These are phyloP conservation scores for Parthenolecanium corni DNA, from an alignment of 2,888 invertebrate species.

Conservation along the genomic window DNA sequence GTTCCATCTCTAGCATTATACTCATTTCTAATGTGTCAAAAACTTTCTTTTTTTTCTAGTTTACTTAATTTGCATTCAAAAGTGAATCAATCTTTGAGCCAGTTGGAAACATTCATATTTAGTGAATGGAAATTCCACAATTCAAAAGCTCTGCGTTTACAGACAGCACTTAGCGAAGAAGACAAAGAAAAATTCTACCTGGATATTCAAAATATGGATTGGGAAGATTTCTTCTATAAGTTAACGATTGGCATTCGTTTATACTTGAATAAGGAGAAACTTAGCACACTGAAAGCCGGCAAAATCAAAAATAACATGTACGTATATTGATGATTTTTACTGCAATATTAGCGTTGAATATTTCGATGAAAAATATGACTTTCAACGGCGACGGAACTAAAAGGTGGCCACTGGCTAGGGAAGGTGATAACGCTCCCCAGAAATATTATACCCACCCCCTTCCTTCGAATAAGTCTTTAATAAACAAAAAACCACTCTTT, in stretches of 20 bases:
- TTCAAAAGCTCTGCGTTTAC: slow-evolving; percentile 51
- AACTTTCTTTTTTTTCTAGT: slow-evolving; percentile 45
- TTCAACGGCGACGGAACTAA: no score
- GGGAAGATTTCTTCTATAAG: slow-evolving; percentile 67
- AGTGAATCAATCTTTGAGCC: slow-evolving; percentile 67
- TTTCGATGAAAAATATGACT: background rate
- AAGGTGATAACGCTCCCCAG: no score
- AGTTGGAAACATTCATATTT: slow-evolving; percentile 75
- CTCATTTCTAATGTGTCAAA: no score
- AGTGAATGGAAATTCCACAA: slow-evolving; percentile 78
- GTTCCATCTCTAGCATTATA: no score
- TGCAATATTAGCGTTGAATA: no score
- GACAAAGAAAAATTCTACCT: slow-evolving; percentile 57
- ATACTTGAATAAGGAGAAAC: slow-evolving; percentile 68
- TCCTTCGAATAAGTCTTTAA: no score
- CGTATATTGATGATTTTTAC: slow-evolving; percentile 30
- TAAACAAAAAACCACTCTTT: no score
- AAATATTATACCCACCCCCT: no score
- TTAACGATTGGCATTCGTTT: slow-evolving; percentile 68
- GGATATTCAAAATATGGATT: slow-evolving; percentile 58
- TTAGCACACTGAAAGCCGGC: slow-evolving; percentile 57
- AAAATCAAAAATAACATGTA: slow-evolving; percentile 54
- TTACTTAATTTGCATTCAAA: slow-evolving; percentile 74
- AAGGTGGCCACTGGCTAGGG: no score
- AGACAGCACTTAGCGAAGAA: slow-evolving; percentile 46